phyloP scores from a whole-genome alignment of 1,140 invertebrate genomes.

The Hestina assimilis region DNA sequence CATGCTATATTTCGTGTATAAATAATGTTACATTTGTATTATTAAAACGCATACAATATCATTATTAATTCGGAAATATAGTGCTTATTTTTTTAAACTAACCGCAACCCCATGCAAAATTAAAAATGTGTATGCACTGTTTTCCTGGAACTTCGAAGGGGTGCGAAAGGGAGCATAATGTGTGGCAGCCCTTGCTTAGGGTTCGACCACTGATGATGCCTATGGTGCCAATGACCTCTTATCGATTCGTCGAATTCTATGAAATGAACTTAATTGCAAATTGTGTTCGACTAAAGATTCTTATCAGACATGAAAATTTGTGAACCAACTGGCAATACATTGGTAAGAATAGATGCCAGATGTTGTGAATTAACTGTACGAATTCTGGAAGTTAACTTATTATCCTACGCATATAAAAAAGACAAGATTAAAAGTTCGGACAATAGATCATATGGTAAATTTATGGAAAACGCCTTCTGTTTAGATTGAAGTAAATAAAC shows the following conservation, averaged over 20 bases:
- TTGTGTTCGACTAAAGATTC: constrained; percentile 25
- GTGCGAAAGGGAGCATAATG: constrained; percentile 56
- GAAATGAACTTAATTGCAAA: constrained; percentile 62
- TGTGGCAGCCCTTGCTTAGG: constrained; percentile 59
- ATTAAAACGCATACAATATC: constrained; percentile 1
- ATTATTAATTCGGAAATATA: constrained; percentile 23
- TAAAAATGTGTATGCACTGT: constrained; percentile 61
- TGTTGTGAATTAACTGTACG: too few relatives aligned
- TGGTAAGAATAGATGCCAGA: too few relatives aligned
- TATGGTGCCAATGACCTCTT: constrained; percentile 70
- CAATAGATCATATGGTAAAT: too few relatives aligned
- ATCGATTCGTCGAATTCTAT: constrained; percentile 65
- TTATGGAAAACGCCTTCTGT: too few relatives aligned
- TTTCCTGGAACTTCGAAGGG: constrained; percentile 63
- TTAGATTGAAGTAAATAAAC: too few relatives aligned
- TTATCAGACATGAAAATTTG: constrained; percentile 1
- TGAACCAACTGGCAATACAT: too few relatives aligned
- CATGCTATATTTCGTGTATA: too few relatives aligned
- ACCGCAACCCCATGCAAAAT: constrained; percentile 49
- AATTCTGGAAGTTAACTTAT: too few relatives aligned
- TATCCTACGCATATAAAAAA: too few relatives aligned
- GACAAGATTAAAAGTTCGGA: too few relatives aligned
- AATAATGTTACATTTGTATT: neutral
- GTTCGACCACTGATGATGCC: constrained; percentile 63
- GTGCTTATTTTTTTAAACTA: constrained; percentile 27